Evolutionary conservation across 2,888 invertebrate species (phyloP), one percentile per base, ranked within the genome.

Genomic region (Ectobius pallidus): DNA sequence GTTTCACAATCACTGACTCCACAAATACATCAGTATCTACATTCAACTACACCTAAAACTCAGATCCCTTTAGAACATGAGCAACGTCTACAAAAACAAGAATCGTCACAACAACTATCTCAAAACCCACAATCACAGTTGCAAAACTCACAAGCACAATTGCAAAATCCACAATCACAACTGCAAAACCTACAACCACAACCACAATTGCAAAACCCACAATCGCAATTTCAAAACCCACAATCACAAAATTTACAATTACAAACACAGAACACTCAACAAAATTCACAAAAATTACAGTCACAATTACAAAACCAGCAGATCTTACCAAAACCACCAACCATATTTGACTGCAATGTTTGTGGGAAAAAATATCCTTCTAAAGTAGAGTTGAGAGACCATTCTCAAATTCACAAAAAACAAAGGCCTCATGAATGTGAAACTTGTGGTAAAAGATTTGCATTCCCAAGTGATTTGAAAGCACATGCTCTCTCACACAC

Each of bases 381-480:
- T 58, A n/a, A 27, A 25, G 6, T n/a, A n/a, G 58, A 58, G n/a
- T 16, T 58, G 30, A 58, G 27, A 30, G 22, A 22, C n/a, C 58
- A 58, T 58, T 58, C 58, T n/a, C 58, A 25, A 30, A 58, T 58
- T 58, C 58, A 58, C 4, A 25, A 25, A 16, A 25, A 25, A 16
- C 58, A 58, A n/a, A 22, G 58, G 9, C 58, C 58, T 14, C 58
- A 58, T 32, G 58, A 58, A 58, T 58, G 58, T 58, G 58, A 58
- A 14, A 25, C 27, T 14, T 58, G 58, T 20, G 58, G 58, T n/a
- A 58, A 58, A 9, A 22, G 58, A 30, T 58, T 58, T 58, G 58
- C 58, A 58, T 58, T 58, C 18, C 58, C 58, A 3, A 58, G 58
- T 58, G 58, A 58, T n/a, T 9, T 58, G n/a, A 58, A 58, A 58